Percentiles rank a stretch among this genome's conserved stretches.
Conservation (phyloP, 2,888 invertebrate genomes). For the Acrobasis consociella region DNA sequence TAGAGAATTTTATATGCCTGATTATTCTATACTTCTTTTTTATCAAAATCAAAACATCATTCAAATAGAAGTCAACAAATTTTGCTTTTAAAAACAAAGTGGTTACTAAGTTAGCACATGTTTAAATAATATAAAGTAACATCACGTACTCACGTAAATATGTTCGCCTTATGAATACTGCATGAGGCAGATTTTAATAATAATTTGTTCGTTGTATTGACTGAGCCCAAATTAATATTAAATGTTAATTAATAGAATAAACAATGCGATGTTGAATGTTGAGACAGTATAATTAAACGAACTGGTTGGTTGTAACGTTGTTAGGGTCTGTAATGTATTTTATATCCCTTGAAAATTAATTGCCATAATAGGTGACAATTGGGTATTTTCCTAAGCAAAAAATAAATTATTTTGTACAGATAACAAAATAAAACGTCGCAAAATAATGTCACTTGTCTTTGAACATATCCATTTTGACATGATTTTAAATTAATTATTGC, state of each 20-base stretch:
- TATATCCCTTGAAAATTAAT: no score
- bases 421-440: no score
- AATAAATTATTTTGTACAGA: no score
- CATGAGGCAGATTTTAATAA: not conserved
- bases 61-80: no score
- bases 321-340: not conserved
- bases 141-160: slow-evolving; percentile 7
- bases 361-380: no score
- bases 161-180: slow-evolving; percentile 7
- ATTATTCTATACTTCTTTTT: no score
- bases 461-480: no score
- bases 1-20: not conserved
- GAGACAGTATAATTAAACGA: not conserved
- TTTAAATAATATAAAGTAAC: slow-evolving; percentile 13
- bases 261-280: not conserved
- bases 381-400: no score
- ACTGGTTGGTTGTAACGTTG: not conserved
- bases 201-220: slow-evolving; percentile 7
- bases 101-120: not conserved
- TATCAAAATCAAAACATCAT: no score
- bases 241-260: slow-evolving; percentile 15
- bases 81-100: not conserved
- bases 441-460: no score
- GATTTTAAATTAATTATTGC: no score
- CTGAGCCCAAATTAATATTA: slow-evolving; percentile 11